Percentiles rank a stretch among this genome's conserved stretches.
These are phyloP conservation scores for Tetranychus urticae DNA, from an alignment of 1,140 invertebrate genomes.

Conservation along the genomic window DNA sequence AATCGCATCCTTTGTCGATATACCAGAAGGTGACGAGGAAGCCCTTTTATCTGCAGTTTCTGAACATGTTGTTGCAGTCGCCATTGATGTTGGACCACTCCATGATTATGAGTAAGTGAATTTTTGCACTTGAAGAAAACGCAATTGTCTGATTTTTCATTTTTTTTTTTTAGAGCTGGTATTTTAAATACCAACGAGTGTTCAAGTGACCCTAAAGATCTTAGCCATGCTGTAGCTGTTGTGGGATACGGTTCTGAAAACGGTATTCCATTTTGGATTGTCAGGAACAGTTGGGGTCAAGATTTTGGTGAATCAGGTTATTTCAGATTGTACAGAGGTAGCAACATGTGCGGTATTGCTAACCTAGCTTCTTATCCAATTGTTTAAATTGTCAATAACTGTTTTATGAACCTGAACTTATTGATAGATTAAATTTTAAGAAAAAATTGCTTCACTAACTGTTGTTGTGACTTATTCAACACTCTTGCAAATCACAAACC, in stretches of 20 bases:
- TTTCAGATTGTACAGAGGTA: conserved; percentile 67
- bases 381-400: conserved; percentile 14
- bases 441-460: too few relatives aligned
- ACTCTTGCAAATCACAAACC: too few relatives aligned
- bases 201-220: neutral
- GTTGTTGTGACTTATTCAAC: too few relatives aligned
- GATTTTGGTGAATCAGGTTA: conserved; percentile 33
- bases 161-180: neutral
- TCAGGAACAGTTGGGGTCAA: conserved; percentile 35
- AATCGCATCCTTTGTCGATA: conserved; percentile 24
- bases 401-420: too few relatives aligned
- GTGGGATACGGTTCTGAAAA: conserved; percentile 22
- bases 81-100: conserved; percentile 22
- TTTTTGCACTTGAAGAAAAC: conserved; percentile 15
- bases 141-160: neutral
- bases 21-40: conserved; percentile 21
- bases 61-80: conserved; percentile 23
- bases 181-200: neutral
- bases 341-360: conserved; percentile 74
- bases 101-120: conserved; percentile 16
- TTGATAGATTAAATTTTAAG: too few relatives aligned
- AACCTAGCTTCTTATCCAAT: conserved; percentile 31
- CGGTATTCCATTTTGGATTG: conserved; percentile 23
- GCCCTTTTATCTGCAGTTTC: conserved; percentile 18
- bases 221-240: conserved; percentile 24